These are phyloP conservation scores for Mantis religiosa DNA, from an alignment of 2,888 invertebrate species.

Conservation along the genomic window DNA sequence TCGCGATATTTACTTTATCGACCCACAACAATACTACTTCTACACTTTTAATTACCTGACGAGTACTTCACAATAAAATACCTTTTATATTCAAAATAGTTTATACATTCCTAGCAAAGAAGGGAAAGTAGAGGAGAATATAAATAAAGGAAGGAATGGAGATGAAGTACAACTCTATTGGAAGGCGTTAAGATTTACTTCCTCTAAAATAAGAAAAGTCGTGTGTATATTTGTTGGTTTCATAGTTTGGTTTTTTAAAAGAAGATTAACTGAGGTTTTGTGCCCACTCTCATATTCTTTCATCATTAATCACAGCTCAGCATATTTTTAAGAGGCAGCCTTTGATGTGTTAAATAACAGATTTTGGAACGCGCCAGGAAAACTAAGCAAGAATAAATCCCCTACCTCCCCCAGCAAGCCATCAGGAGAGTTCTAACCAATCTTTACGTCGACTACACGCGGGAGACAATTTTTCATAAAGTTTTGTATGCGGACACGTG, in stretches of 20 bases:
- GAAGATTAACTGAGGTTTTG: not conserved
- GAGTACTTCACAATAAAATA: too few species aligned
- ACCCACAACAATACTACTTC: too few species aligned
- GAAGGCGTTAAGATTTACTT: not conserved
- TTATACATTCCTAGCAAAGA: too few species aligned
- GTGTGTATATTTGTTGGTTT: not conserved
- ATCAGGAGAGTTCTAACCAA: not conserved
- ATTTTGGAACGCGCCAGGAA: not conserved
- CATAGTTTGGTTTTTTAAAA: not conserved
- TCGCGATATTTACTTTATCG: too few species aligned
- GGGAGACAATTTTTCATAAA: not conserved
- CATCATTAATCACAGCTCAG: not conserved
- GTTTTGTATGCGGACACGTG: not conserved
- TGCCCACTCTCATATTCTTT: not conserved
- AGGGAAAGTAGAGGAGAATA: too few species aligned
- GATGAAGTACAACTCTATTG: too few species aligned
- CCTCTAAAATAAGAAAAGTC: not conserved
- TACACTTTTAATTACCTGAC: too few species aligned
- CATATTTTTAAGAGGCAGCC: not conserved
- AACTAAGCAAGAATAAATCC: not conserved
- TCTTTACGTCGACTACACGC: not conserved
- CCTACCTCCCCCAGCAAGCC: not conserved
- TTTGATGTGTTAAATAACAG: not conserved
- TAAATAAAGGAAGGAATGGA: too few species aligned
- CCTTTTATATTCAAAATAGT: too few species aligned